Evolutionary conservation across 2,888 invertebrate genomes (phyloP).

Genomic region (Zhuqinia jingwanae): DNA sequence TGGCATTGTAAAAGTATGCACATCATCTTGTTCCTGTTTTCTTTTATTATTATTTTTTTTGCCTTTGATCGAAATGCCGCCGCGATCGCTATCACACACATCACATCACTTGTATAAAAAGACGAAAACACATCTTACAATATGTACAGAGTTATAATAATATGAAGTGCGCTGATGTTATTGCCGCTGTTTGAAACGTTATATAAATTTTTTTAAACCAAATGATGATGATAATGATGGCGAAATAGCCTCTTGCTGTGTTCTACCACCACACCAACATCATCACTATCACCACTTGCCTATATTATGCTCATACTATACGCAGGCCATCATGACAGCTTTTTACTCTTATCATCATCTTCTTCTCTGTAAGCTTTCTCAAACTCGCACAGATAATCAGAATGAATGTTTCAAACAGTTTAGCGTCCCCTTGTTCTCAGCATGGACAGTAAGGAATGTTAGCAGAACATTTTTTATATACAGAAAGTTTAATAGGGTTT

Average conservation of each 20-base stretch:
- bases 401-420: conserved; percentile 17
- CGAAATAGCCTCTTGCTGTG: not conserved
- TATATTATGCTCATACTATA: no score
- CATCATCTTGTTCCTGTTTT: conserved; percentile 65
- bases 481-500: no score
- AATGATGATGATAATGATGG: conserved; percentile 20
- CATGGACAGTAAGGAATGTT: not conserved
- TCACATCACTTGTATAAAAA: conserved; percentile 43
- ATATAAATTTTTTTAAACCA: not conserved
- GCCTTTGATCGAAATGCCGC: conserved; percentile 63
- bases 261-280: not conserved
- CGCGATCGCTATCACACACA: conserved; percentile 63
- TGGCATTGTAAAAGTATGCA: conserved; percentile 62
- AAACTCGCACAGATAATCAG: not conserved
- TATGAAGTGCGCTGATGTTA: no score
- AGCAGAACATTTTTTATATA: no score
- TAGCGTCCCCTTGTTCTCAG: not conserved
- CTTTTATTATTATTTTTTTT: conserved; percentile 60
- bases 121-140: no score
- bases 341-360: conserved; percentile 41
- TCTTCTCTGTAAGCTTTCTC: no score
- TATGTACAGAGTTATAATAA: conserved; percentile 42
- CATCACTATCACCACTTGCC: not conserved
- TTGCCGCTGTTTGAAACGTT: conserved; percentile 22
- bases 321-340: conserved; percentile 25